These are phyloP conservation scores for Myoxocephalus aenaeus DNA, from an alignment of 2,797 vertebrate species.

Conservation along the genomic window DNA sequence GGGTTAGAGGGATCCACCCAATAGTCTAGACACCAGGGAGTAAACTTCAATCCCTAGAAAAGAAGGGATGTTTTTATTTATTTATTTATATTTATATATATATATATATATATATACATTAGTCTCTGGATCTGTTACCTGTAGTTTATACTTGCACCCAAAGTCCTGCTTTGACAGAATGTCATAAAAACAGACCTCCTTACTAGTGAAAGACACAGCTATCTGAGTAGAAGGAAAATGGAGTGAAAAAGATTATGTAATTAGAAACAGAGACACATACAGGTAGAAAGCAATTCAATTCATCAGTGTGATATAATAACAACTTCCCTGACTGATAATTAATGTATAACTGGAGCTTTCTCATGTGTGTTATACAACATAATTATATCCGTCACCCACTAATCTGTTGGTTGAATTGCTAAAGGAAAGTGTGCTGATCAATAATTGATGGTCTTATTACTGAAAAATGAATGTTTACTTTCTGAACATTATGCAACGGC, in stretches of 20 bases:
- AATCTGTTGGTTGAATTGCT: conserved; percentile 17
- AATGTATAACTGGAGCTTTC: background rate
- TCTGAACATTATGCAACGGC: conserved; percentile 39
- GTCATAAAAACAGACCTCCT: conserved; percentile 90
- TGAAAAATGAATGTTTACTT: conserved; percentile 42
- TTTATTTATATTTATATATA: background rate
- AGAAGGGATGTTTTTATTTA: background rate
- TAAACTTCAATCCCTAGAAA: conserved; percentile 79
- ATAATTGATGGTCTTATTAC: conserved; percentile 47
- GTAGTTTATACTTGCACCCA: conserved; percentile 84
- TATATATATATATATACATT: background rate
- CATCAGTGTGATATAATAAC: conserved; percentile 1
- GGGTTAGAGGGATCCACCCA: conserved; percentile 80
- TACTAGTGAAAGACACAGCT: conserved; percentile 86
- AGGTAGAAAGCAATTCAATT: background rate
- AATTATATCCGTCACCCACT: conserved; percentile 18
- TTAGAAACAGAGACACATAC: conserved; percentile 1
- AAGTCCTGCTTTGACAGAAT: conserved; percentile 82
- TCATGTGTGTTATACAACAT: conserved; percentile 9
- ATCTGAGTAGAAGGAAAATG: conserved; percentile 69
- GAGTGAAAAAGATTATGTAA: background rate
- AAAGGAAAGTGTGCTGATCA: conserved; percentile 46
- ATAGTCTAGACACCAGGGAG: conserved; percentile 85
- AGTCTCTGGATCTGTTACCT: conserved; percentile 46
- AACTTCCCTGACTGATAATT: conserved; percentile 5